These are phyloP conservation scores for Cirrhinus molitorella DNA, from an alignment of 2,797 vertebrate genomes.

Conservation along the genomic window DNA sequence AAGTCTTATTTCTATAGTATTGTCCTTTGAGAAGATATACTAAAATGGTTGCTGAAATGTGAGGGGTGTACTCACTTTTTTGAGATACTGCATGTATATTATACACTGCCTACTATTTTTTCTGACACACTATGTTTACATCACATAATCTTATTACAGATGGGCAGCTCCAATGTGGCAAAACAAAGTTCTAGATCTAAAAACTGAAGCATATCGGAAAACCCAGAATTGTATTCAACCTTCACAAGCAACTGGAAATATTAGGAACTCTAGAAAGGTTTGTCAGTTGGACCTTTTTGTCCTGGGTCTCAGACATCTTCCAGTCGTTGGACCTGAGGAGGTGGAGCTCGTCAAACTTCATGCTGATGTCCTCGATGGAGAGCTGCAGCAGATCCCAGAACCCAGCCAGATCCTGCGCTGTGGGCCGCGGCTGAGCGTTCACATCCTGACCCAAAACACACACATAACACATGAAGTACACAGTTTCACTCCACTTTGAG, in stretches of 20 bases:
- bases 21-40: no score
- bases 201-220: background rate
- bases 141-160: background rate
- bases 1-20: no score
- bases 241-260: background rate
- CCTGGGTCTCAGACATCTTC: conserved; percentile 92
- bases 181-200: background rate
- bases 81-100: no score
- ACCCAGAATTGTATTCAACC: background rate
- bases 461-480: background rate
- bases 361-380: conserved; percentile 99
- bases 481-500: background rate
- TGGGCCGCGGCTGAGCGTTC: conserved; percentile 90
- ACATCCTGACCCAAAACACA: conserved; percentile 81
- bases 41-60: no score
- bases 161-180: background rate
- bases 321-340: conserved; percentile 98
- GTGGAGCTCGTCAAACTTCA: conserved; percentile 99
- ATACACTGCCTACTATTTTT: background rate
- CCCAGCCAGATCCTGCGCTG: conserved; percentile 96
- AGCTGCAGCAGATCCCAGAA: conserved; percentile 99
- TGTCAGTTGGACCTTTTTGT: conserved; percentile 89
- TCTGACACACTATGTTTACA: no score
- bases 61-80: no score
- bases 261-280: background rate